Conservation (phyloP, 2,797 vertebrate genomes). For the Chelmon rostratus region DNA sequence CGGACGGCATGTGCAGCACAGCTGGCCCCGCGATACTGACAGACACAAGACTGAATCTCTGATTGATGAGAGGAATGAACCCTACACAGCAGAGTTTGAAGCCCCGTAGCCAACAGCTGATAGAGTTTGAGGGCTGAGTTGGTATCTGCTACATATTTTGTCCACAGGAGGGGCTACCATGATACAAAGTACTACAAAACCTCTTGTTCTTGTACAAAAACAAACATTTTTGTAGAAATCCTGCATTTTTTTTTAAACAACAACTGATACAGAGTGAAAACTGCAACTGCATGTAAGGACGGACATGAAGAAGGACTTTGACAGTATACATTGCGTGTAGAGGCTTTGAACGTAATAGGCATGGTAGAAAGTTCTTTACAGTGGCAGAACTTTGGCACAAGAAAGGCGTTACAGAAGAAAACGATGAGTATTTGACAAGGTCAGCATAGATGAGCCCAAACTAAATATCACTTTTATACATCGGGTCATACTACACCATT, state of each 20-base stretch:
- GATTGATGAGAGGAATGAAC: constrained; percentile 69
- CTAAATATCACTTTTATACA: constrained; percentile 75
- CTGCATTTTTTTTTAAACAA: constrained; percentile 81
- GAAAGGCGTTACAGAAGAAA: constrained; percentile 78
- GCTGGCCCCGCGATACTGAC: constrained; percentile 56
- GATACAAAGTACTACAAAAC: constrained; percentile 89
- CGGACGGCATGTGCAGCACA: constrained; percentile 60
- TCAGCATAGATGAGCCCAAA: constrained; percentile 71
- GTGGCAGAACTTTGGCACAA: constrained; percentile 84
- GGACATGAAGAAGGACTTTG: constrained; percentile 53
- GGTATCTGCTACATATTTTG: constrained; percentile 83
- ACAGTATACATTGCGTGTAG: constrained; percentile 68
- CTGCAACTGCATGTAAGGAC: constrained; percentile 53
- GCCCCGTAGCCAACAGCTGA: constrained; percentile 60
- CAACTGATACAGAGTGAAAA: constrained; percentile 77
- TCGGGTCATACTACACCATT: constrained; percentile 68
- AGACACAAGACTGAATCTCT: constrained; percentile 56
- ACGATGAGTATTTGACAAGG: constrained; percentile 65
- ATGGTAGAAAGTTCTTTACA: constrained; percentile 75
- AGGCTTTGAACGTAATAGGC: constrained; percentile 71
- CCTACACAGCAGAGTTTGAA: constrained; percentile 77
- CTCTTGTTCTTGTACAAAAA: constrained; percentile 87
- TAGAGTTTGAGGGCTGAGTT: constrained; percentile 69
- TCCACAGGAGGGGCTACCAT: constrained; percentile 80
- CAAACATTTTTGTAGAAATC: constrained; percentile 85